Base-by-base conservation (phyloP, 2,888 invertebrate species). In the Xiphydria camelus region DNA sequence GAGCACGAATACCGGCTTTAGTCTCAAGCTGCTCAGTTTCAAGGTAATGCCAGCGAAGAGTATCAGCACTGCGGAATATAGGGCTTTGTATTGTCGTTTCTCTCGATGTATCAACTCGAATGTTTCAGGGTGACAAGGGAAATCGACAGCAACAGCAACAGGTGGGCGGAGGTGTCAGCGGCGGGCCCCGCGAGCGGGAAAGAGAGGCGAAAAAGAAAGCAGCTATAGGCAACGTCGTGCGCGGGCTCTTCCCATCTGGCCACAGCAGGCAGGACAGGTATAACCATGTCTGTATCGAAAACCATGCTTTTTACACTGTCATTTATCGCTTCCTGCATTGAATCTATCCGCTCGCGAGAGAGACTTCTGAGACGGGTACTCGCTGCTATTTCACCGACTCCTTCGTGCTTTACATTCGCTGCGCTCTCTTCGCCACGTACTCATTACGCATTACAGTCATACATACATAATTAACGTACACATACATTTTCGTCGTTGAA, bases 281-380 rank as follows among this genome's bases (percentile, higher is more conserved):
- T 71, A 73, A 74, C 69, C 72, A 74, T 75, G 74, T 75, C 73
- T 72, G 73, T 75, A 75, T 74, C 74, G 68, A 70, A 65, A 71
- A 70, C 72, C 70, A 73, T 69, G 73, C 74, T 74, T 74, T 47
- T 55, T 55, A 57, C 49, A 64, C 62, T 62, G 59, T 57, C 62
- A 66, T 60, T 54, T 55, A n/a, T n/a, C n/a, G n/a, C n/a, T n/a
- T n/a, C n/a, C n/a, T n/a, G n/a, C n/a, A n/a, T n/a, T n/a, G n/a
- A n/a, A n/a, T n/a, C n/a, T n/a, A n/a, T n/a, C n/a, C n/a, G n/a
- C n/a, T n/a, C n/a, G n/a, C n/a, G n/a, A n/a, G n/a, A n/a, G n/a
- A n/a, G n/a, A n/a, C n/a, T n/a, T n/a, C n/a, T n/a, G n/a, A n/a
- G n/a, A n/a, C n/a, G n/a, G n/a, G n/a, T n/a, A n/a, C n/a, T n/a